Percentiles rank a stretch among this genome's conserved stretches.
phyloP scores from a whole-genome alignment of 2,797 vertebrate genomes.

The Podarcis siculus region DNA sequence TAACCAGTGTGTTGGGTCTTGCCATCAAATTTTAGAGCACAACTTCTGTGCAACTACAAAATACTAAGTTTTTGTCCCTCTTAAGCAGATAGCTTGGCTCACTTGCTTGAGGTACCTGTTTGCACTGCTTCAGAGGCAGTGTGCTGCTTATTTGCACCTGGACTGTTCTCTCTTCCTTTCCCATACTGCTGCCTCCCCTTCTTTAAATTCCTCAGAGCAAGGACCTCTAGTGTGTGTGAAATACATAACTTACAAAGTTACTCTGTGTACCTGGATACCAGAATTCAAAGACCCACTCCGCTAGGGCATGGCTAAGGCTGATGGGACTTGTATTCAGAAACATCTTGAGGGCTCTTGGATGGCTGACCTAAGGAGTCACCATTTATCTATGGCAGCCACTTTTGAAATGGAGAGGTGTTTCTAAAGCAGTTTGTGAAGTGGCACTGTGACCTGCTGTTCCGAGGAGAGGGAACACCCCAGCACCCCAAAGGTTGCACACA shows the following conservation, averaged over 20 bases:
- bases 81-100: too few species aligned
- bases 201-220: neutral
- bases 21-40: too few species aligned
- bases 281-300: neutral
- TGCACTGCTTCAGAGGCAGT: too few species aligned
- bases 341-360: neutral
- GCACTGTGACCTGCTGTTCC: neutral
- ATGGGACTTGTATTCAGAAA: too few species aligned
- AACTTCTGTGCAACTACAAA: too few species aligned
- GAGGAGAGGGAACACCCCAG: too few species aligned
- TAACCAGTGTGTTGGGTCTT: neutral
- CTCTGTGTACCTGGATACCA: neutral
- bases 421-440: neutral
- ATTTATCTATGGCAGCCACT: neutral
- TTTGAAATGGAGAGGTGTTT: neutral
- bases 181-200: neutral
- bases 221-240: neutral
- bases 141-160: too few species aligned
- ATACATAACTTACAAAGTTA: neutral
- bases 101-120: too few species aligned
- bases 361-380: too few species aligned
- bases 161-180: neutral
- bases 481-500: neutral
- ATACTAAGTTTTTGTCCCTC: too few species aligned
- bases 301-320: too few species aligned